Percentiles rank a stretch among this genome's conserved stretches.
These are phyloP conservation scores for Phoxinus phoxinus DNA, from an alignment of 2,113 vertebrate species.

Conservation along the genomic window DNA sequence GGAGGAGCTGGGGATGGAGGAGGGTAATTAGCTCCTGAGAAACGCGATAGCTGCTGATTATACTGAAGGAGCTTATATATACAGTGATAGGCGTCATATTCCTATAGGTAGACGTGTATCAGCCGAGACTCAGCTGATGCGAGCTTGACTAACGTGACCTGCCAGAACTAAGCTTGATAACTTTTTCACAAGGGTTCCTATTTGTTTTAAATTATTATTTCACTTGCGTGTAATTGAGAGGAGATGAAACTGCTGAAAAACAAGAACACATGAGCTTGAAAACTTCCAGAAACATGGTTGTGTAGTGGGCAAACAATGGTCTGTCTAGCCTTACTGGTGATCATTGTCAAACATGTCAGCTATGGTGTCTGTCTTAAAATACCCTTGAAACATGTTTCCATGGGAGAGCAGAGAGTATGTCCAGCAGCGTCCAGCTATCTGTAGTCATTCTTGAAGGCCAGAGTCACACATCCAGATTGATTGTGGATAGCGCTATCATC, in stretches of 20 bases:
- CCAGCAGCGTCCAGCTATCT: slow-evolving; percentile 53
- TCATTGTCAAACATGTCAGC: slow-evolving; percentile 38
- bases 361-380: slow-evolving; percentile 26
- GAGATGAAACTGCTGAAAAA: background rate
- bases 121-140: no score
- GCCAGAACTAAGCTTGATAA: no score
- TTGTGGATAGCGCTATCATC: slow-evolving; percentile 59
- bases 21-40: no score
- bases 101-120: no score
- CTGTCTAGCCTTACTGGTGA: slow-evolving; percentile 1
- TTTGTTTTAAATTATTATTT: no score
- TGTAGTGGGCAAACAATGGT: background rate
- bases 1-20: no score
- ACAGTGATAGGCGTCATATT: no score
- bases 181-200: no score
- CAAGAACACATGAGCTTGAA: background rate
- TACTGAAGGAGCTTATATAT: no score
- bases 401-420: slow-evolving; percentile 42
- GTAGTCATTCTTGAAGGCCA: slow-evolving; percentile 58
- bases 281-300: background rate
- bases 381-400: slow-evolving; percentile 44
- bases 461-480: slow-evolving; percentile 63
- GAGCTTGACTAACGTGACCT: no score
- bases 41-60: no score
- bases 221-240: background rate